Evolutionary conservation across 2,797 vertebrate species (phyloP).

Genomic region (Perodicticus potto): DNA sequence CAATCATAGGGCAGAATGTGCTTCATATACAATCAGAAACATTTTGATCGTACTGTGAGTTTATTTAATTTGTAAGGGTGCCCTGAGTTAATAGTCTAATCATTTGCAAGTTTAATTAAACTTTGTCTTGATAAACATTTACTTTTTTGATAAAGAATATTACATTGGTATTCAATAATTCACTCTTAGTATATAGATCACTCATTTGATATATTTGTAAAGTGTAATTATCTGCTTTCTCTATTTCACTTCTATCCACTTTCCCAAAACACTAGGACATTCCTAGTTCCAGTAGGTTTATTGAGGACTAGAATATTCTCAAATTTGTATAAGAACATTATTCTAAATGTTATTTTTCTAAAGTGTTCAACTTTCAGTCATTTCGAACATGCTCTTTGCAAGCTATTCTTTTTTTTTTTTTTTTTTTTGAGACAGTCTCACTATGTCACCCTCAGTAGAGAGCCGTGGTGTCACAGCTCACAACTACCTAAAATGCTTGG

Average conservation of each 20-base stretch:
- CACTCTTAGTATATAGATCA: neutral
- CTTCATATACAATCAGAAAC: too few relatives aligned
- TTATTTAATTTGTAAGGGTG: conserved; percentile 36
- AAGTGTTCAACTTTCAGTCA: neutral
- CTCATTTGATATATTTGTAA: neutral
- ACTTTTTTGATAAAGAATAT: conserved; percentile 27
- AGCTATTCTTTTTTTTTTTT: neutral
- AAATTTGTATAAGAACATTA: neutral
- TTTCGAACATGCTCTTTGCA: conserved; percentile 1
- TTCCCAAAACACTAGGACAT: neutral
- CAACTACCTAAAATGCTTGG: too few relatives aligned
- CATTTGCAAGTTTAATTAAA: conserved; percentile 8
- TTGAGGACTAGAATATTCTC: neutral
- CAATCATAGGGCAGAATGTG: too few relatives aligned
- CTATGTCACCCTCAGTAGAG: too few relatives aligned
- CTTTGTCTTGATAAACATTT: conserved; percentile 26
- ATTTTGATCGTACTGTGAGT: too few relatives aligned
- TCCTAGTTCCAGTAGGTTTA: neutral
- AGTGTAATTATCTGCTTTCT: neutral
- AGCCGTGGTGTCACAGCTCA: too few relatives aligned
- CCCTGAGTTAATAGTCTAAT: conserved; percentile 27
- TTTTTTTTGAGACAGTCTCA: too few relatives aligned
- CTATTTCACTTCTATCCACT: neutral
- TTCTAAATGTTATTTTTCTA: neutral
- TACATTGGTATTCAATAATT: neutral